These are phyloP conservation scores for Dipodomys merriami DNA, from an alignment of 2,113 vertebrate species.

Conservation along the genomic window DNA sequence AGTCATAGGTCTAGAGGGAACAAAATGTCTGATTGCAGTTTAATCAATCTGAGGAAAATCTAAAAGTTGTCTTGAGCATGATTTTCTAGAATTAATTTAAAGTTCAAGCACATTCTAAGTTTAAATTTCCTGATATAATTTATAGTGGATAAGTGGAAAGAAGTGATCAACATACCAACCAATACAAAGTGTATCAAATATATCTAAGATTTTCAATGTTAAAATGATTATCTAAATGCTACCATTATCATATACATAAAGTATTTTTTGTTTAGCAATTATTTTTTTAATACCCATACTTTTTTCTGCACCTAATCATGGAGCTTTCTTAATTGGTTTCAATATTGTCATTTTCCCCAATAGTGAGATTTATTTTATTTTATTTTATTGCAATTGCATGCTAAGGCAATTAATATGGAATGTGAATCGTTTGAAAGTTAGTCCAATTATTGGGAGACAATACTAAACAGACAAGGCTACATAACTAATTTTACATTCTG, in stretches of 20 bases:
- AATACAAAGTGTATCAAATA: not conserved
- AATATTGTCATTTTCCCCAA: not conserved
- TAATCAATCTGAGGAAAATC: not conserved
- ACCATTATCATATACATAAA: not conserved
- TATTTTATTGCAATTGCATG: not conserved
- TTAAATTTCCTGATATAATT: conserved; percentile 56
- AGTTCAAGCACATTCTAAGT: conserved; percentile 14
- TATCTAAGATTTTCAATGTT: conserved; percentile 3
- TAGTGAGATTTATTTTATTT: not conserved
- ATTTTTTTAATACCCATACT: not conserved
- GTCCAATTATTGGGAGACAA: not conserved
- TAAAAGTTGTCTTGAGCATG: not conserved
- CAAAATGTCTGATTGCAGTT: not conserved
- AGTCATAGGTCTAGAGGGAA: rapidly evolving
- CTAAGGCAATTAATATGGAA: not conserved
- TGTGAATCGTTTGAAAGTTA: not conserved
- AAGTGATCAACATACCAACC: conserved; percentile 35
- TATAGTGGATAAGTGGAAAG: not conserved
- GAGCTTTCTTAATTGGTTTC: not conserved
- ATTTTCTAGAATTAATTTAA: not conserved
- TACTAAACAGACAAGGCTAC: not conserved
- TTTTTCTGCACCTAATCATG: not conserved
- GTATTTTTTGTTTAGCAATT: not conserved
- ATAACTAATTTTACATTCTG: not conserved
- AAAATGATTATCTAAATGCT: not conserved